Evolutionary conservation across 2,797 vertebrate species (phyloP), one percentile per base, ranked within the genome.

Genomic region (Eidolon dupreanum): DNA sequence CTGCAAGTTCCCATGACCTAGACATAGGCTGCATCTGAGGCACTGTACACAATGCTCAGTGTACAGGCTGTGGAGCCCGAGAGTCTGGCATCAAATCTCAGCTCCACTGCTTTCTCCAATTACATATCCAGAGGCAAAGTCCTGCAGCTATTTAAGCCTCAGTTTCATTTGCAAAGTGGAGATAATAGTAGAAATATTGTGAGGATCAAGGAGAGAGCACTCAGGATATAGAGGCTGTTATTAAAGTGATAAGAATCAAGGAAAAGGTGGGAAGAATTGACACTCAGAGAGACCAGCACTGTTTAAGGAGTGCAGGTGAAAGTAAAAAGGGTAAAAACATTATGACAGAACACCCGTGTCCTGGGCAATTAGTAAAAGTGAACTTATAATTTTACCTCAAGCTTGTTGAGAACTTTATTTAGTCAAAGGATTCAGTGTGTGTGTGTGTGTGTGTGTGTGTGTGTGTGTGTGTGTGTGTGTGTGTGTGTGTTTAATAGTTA

Each of bases 61-160:
- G 10, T 1, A 36, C 8, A 33, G 2, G 5, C 4, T 11, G 0
- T 9, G 2, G 8, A 55, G 28, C 9, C 41, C 22, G 8, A 4
- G 8, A 5, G 28, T 36, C 41, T 46, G 19, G 49, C 26, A 10
- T 61, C 7, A 2, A 22, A 74, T 55, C 49, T 49, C 33, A 59
- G 53, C 63, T 92, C 33, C 53, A 31, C 33, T 0, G 12, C 15
- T 70, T 49, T 49, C 84, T 86, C 78, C 28, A 41, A 8, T 20
- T 65, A 10, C 46, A 24, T 38, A 5, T 81, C 13, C 5, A 36
- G n/a, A 94, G 53, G 59, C 41, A 70, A 65, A 59, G 77, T 78
- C 31, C 17, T n/a, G 0, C 9, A 59, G 20, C 28, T n/a, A 2
- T 3, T 3, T 41, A 79, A 68, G 46, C 74, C 24, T 78, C 10